Percentiles rank a stretch among this genome's conserved stretches.
Conservation (phyloP, 2,797 vertebrate genomes). For the Scomberomorus guttatus region DNA sequence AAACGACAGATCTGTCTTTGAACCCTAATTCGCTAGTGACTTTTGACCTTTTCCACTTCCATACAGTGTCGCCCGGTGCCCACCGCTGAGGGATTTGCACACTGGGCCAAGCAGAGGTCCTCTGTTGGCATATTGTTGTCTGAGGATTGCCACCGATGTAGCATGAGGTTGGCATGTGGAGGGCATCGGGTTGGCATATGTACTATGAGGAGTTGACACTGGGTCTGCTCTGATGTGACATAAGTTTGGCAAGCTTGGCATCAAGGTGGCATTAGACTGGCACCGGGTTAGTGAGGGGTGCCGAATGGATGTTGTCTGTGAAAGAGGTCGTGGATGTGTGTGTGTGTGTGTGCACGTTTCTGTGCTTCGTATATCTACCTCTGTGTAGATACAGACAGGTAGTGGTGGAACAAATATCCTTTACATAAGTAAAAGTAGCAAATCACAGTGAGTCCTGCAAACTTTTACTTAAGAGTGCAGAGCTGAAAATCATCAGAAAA, state of each 20-base stretch:
- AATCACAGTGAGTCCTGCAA: background rate
- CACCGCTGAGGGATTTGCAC: conserved; percentile 42
- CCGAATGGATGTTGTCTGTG: conserved; percentile 61
- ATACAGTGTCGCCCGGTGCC: conserved; percentile 37
- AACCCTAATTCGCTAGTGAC: conserved; percentile 69
- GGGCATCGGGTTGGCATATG: conserved; percentile 79
- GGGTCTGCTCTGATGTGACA: conserved; percentile 78
- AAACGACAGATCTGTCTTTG: conserved; percentile 69
- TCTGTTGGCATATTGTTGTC: conserved; percentile 72
- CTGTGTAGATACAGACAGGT: background rate
- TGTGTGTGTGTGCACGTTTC: background rate
- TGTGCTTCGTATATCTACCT: conserved; percentile 4
- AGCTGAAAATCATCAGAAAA: background rate
- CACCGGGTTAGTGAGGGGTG: conserved; percentile 70
- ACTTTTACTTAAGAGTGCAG: background rate
- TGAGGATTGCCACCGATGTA: conserved; percentile 71
- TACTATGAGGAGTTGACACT: conserved; percentile 72
- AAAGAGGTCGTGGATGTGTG: conserved; percentile 42
- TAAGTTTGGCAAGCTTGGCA: conserved; percentile 78
- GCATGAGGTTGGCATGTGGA: conserved; percentile 78
- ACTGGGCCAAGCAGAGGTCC: conserved; percentile 62
- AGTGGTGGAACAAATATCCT: background rate
- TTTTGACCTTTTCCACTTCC: conserved; percentile 73
- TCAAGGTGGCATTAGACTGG: conserved; percentile 78
- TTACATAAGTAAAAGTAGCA: conserved; percentile 6